Base-by-base conservation (phyloP, 2,113 vertebrate species). In the Phocoena sinus region DNA sequence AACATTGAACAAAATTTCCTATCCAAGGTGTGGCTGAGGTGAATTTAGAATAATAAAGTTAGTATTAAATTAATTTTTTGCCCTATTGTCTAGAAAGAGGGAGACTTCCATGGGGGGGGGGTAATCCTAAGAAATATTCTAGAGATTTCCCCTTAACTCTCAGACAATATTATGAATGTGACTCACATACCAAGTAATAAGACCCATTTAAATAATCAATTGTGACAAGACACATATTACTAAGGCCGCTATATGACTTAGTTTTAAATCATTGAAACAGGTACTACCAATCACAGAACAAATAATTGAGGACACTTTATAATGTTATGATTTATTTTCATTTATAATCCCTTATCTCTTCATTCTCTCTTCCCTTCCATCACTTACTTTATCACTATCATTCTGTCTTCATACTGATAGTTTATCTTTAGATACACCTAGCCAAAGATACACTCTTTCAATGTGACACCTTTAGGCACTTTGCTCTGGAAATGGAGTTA, bases 1-100 rank as follows among this genome's bases (percentile, higher is more conserved):
- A 44, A 23, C 23, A 31, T 1, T 36, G 23, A 41, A 38, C 71
- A 92, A 62, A 28, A 60, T 9, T 44, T 68, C 33, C 70, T 80
- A n/a, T 6, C 6, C 25, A 23, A 83, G 20, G 0, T 36, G 4
- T 41, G 2, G 15, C 4, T n/a, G 6, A 53, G 10, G 9, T 53
- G 79, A 56, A 73, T 53, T 67, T 73, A 70, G 18, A 2, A 6
- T 6, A 80, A 3, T 44, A 36, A 28, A 71, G 31, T 86, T 84
- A 84, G 87, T 38, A 74, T 44, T 25, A 74, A 25, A n/a, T 80
- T 67, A 74, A 8, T 2, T 17, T 67, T 62, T 67, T 93, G 14
- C 12, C 36, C 6, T 36, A 0, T 36, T 91, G 23, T 36, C 20
- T 17, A 88, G 13, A 68, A 31, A 60, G 73, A 53, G 13, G 14